Evolutionary conservation across 2,888 invertebrate species (phyloP).

Genomic region (Dorcus hopei): DNA sequence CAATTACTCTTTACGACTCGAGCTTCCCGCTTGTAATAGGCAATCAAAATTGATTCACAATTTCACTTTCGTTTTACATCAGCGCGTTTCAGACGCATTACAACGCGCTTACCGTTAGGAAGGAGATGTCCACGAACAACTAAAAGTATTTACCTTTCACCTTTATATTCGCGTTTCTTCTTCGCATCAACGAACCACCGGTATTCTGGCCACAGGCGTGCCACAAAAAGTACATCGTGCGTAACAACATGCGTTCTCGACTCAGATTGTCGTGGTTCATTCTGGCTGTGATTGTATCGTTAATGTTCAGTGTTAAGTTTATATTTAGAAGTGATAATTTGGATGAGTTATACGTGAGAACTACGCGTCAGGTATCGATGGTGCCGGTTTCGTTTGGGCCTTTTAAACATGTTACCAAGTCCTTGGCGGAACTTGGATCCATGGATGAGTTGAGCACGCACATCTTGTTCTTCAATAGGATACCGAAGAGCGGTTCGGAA

Average conservation of each 20-base stretch:
- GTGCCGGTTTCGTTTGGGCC: conserved; percentile 10
- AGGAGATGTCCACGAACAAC: conserved; percentile 14
- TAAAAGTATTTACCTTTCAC: conserved; percentile 19
- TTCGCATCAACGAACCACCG: conserved; percentile 1
- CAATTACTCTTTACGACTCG: too few relatives aligned
- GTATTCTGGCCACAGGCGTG: background rate
- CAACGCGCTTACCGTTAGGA: conserved; percentile 3
- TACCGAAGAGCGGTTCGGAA: conserved; percentile 61
- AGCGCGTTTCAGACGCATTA: background rate
- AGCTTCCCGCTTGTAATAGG: too few relatives aligned
- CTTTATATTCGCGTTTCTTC: conserved; percentile 16
- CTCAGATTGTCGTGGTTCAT: conserved; percentile 25
- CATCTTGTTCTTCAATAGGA: conserved; percentile 58
- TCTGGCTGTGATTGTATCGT: conserved; percentile 24
- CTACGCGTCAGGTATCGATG: conserved; percentile 6
- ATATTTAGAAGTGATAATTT: conserved; percentile 18
- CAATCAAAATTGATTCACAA: background rate
- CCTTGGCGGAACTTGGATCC: conserved; percentile 51
- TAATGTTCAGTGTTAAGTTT: conserved; percentile 26
- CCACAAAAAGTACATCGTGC: background rate
- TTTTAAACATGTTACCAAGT: conserved; percentile 52
- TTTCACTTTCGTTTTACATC: conserved; percentile 18
- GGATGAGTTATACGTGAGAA: conserved; percentile 4
- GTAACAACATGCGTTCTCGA: conserved; percentile 20
- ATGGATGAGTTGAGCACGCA: conserved; percentile 52